Percentiles rank a stretch among this genome's conserved stretches.
phyloP scores from a whole-genome alignment of 2,888 invertebrate species.

The Heliconius cydno region DNA sequence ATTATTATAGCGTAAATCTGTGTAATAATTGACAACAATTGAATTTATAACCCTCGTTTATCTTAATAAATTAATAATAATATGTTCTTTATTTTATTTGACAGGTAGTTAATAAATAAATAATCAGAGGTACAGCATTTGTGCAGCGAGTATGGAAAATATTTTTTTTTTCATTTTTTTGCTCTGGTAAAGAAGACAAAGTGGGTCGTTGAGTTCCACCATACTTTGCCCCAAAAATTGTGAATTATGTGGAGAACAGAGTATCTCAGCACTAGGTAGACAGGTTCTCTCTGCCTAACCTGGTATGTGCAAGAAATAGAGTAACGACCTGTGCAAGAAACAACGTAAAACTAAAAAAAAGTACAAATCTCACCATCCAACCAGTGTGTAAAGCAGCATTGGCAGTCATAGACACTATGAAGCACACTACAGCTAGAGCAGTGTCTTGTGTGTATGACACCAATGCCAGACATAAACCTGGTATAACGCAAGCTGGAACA shows the following conservation, averaged over 20 bases:
- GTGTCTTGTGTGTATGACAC: constrained; percentile 73
- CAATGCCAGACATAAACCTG: constrained; percentile 54
- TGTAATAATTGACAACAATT: too few relatives aligned
- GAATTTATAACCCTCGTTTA: too few relatives aligned
- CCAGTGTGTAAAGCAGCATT: constrained; percentile 84
- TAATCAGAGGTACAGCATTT: too few relatives aligned
- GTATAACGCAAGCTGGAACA: constrained; percentile 58
- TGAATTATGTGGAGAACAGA: too few relatives aligned
- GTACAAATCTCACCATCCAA: constrained; percentile 66
- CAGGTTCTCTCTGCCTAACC: background rate
- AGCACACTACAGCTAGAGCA: constrained; percentile 73
- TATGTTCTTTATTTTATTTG: background rate
- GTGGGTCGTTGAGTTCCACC: too few relatives aligned
- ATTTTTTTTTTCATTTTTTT: too few relatives aligned
- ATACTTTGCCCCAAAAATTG: background rate
- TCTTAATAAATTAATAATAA: too few relatives aligned
- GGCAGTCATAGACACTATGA: constrained; percentile 81
- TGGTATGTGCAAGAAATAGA: background rate
- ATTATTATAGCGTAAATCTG: too few relatives aligned
- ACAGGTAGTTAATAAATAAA: background rate
- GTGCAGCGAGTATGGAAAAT: too few relatives aligned
- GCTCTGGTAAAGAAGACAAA: too few relatives aligned
- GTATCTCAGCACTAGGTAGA: too few relatives aligned
- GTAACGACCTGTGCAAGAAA: background rate
- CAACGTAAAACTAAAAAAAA: background rate